Percentiles rank a stretch among this genome's conserved stretches.
phyloP scores from a whole-genome alignment of 92 coral and sea anemone genomes.

The Porites evermanni region DNA sequence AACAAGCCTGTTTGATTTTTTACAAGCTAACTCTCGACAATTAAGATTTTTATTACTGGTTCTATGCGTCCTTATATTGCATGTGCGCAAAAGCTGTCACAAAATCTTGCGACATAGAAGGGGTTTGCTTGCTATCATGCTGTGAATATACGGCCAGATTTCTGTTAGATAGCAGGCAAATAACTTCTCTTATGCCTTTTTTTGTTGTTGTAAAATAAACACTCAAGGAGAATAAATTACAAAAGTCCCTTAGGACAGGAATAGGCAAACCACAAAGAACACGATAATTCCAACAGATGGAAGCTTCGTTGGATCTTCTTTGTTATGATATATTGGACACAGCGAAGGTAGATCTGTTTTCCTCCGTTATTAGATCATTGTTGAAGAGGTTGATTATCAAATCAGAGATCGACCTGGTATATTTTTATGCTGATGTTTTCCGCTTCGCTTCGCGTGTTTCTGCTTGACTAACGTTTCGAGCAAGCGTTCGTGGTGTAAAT shows the following conservation, averaged over 20 bases:
- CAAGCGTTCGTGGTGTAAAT: neutral
- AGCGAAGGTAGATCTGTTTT: constrained; percentile 6
- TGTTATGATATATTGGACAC: constrained; percentile 5
- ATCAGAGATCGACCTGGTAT: neutral
- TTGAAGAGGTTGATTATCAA: neutral
- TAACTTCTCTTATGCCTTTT: neutral
- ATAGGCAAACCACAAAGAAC: constrained; percentile 9
- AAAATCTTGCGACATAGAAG: neutral
- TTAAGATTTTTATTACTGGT: neutral
- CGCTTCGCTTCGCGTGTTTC: neutral
- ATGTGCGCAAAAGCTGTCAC: neutral
- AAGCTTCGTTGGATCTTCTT: neutral
- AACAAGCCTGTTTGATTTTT: constrained; percentile 13
- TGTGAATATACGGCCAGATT: neutral
- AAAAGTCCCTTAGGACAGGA: constrained; percentile 22
- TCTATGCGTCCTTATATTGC: neutral
- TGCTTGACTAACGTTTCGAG: neutral
- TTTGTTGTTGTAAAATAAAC: constrained; percentile 11
- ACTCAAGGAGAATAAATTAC: neutral
- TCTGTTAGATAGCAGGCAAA: neutral
- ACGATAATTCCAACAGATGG: neutral
- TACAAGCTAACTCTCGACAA: neutral
- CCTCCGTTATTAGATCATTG: constrained; percentile 3
- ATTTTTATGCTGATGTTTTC: constrained; percentile 2
- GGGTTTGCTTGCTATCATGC: neutral